Evolutionary conservation across 2,888 invertebrate species (phyloP), one percentile per base, ranked within the genome.

Genomic region (Thecocarcelia acutangulata): DNA sequence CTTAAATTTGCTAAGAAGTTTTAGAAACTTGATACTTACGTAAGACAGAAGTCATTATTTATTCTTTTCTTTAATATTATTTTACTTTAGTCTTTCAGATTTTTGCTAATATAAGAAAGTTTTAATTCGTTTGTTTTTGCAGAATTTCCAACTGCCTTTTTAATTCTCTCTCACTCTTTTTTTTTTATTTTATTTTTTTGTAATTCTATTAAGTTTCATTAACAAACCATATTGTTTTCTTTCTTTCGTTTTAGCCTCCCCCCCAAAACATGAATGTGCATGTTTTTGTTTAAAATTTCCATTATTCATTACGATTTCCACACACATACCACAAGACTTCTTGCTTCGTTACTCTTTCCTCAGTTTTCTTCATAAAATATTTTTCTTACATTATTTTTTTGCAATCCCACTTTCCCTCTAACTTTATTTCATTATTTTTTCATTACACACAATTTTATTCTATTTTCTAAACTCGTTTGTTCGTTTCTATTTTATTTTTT

Each of bases 401-500:
- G 5, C 9, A 5, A 9, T 33, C 33, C 33, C 33, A 33, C 9
- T 50, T 68, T 56, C 72, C 12, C 21, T 33, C 58, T 33, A n/a
- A 37, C 72, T 66, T 58, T 46, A 70, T 58, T 72, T 64, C 48
- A 70, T 63, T 70, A 64, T 59, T 64, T 64, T 78, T 66, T 37
- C 56, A 48, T 69, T 58, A 46, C 21, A 19, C 33, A 64, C 58
- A 5, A 58, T 66, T 37, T 44, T 69, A 59, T 68, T 40, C 66
- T 52, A 54, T 70, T n/a, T 9, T 63, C 56, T 73, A 70, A 77
- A 44, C 59, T 33, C 40, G 40, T 54, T 28, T 24, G 40, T 54
- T 66, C 19, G 15, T 70, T 66, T 74, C 17, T 50, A 40, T 77
- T 72, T 80, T 72, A 24, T 77, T 73, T 83, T 83, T 84, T 83